Base-by-base conservation (phyloP, 2,113 vertebrate species). In the Oreotrochilus melanogaster region DNA sequence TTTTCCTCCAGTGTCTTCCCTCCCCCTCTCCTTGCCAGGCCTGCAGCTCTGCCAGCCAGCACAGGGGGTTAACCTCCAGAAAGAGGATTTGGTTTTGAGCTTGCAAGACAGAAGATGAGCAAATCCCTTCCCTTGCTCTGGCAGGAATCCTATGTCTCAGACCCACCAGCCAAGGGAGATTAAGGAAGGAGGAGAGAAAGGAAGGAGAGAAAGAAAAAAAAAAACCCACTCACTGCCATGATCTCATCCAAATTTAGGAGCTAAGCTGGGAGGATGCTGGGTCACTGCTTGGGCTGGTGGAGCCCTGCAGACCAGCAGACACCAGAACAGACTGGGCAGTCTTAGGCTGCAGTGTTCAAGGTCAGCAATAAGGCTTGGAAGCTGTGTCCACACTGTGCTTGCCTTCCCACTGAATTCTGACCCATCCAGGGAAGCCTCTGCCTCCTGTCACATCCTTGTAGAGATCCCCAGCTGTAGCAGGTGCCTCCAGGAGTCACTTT, bases 61-160 rank as follows among this genome's bases (percentile, higher is more conserved):
- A 28, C 88, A 43, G 62, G 43, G 75, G 82, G 95, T 89, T 96
- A 94, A 96, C 93, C 42, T 92, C 89, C 89, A 73, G 6, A 96
- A 94, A 93, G 95, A 96, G 94, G 96, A 97, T 97, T 97, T 96
- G 72, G 85, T 18, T 95, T 62, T 35, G 69, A 95, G 92, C 89
- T 93, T 60, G 73, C 91, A 95, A 96, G 95, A 95, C 89, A 92
- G 61, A 84, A 83, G 93, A 96, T 88, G 93, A 95, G 90, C 89
- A 96, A 97, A 97, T 95, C 96, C 93, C 88, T 93, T 91, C 78
- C 61, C 79, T 14, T 62, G 79, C 95, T 95, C 86, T 90, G 93
- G 93, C 88, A 97, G 95, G 90, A 93, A 95, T 96, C 92, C 93
- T 60, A 67, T 73, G 89, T 71, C 92, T 97, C 93, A 93, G 69